Percentiles rank a stretch among this genome's conserved stretches.
phyloP scores from a whole-genome alignment of 2,797 vertebrate species.

The Neomorphus geoffroyi region DNA sequence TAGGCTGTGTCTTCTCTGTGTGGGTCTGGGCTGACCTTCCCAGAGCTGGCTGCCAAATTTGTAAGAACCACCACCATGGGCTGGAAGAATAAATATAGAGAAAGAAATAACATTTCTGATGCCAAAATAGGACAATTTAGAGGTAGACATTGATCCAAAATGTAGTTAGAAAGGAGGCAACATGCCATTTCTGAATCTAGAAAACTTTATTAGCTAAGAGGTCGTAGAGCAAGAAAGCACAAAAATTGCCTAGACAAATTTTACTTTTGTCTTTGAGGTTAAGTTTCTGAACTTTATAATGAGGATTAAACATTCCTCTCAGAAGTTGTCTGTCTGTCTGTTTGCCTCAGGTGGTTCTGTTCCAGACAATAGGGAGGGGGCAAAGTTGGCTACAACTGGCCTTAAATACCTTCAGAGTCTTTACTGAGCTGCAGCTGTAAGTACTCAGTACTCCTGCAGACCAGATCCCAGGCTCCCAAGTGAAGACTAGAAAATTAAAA shows the following conservation, averaged over 20 bases:
- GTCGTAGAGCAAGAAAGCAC: not conserved
- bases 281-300: not conserved
- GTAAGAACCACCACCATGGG: not conserved
- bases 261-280: not conserved
- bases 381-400: not conserved
- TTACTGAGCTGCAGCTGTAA: slow-evolving; percentile 22
- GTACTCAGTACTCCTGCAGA: not conserved
- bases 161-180: not conserved
- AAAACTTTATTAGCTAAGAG: not conserved
- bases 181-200: not conserved
- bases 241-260: not conserved
- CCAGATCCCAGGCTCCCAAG: not conserved
- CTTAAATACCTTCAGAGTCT: not conserved
- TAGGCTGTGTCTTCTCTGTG: not conserved
- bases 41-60: not conserved
- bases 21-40: not conserved
- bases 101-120: not conserved
- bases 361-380: not conserved
- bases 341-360: not conserved
- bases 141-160: not conserved
- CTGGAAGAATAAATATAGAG: not conserved
- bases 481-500: slow-evolving; percentile 1
- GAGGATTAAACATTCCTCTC: not conserved
- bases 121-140: not conserved
- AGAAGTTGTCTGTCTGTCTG: not conserved